Evolutionary conservation across 1,140 invertebrate genomes (phyloP), one percentile per base, ranked within the genome.

Genomic region (Nasonia longicornis): DNA sequence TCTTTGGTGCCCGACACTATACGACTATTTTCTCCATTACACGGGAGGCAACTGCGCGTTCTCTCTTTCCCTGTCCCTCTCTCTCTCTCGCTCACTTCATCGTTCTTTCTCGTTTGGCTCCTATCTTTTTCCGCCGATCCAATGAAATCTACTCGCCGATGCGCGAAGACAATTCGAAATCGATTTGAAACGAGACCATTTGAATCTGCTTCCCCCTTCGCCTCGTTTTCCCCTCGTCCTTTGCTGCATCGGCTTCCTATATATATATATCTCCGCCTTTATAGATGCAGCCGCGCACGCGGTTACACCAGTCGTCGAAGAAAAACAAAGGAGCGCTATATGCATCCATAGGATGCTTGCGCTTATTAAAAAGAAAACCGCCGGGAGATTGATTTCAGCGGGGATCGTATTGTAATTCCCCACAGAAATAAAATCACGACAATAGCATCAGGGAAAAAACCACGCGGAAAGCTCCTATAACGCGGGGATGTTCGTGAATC

Each of bases 141-240:
- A 71, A 26, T 63, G 70, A 82, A 84, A 87, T 85, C 83, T 84
- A 83, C 78, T 86, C 83, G 83, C 69, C 83, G 84, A 79, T 79
- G 70, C 52, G 48, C 69, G 35, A 87, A 85, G 86, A 88, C 86
- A 86, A 86, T 86, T 88, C 83, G 84, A 87, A 87, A 87, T 88
- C 86, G 87, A 88, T 88, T 87, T 85, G 84, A 87, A 88, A 87
- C 85, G 87, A 85, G 85, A 85, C 79, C 84, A 86, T 86, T 86
- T 84, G 87, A 87, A 88, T 87, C 12, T n/a, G n/a, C 11, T 11
- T 12, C 4, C 7, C 66, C 66, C 29, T 31, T 67, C n/a, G n/a
- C 38, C 2, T 45, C 35, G 12, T 12, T 29, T 66, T 8, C 20
- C 31, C 2, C 64, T 38, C 58, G 14, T 31, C 26, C 10, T 48